phyloP scores from a whole-genome alignment of 2,113 vertebrate species.

The Paedocypris sp. region DNA sequence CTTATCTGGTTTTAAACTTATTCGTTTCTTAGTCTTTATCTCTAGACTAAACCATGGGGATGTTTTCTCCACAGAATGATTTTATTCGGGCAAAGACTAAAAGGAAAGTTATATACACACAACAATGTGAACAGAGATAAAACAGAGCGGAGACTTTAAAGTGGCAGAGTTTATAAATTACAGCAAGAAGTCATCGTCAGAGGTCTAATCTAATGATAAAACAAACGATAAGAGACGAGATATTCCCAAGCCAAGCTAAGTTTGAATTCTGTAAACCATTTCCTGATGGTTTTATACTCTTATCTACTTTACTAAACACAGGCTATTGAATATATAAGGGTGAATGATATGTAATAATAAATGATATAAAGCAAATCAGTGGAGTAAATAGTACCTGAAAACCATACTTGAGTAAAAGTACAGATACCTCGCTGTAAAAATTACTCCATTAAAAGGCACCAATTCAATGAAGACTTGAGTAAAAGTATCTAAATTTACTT shows the following conservation, averaged over 20 bases:
- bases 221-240: constrained; percentile 14
- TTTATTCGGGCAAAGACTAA: background rate
- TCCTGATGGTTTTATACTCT: background rate
- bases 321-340: too few species aligned
- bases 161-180: background rate
- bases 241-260: too few species aligned
- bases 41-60: background rate
- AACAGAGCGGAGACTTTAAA: background rate
- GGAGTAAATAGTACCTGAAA: too few species aligned
- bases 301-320: too few species aligned
- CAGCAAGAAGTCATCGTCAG: background rate
- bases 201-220: background rate
- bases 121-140: background rate
- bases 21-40: background rate
- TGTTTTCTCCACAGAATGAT: background rate
- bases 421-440: too few species aligned
- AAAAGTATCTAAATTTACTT: too few species aligned
- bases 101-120: background rate
- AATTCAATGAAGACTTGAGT: too few species aligned
- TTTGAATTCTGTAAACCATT: background rate
- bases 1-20: constrained; percentile 22
- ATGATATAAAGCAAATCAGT: too few species aligned
- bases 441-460: too few species aligned
- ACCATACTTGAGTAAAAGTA: too few species aligned
- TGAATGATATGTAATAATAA: too few species aligned